Conservation (phyloP, 2,113 vertebrate genomes). For the Tympanuchus pallidicinctus region DNA sequence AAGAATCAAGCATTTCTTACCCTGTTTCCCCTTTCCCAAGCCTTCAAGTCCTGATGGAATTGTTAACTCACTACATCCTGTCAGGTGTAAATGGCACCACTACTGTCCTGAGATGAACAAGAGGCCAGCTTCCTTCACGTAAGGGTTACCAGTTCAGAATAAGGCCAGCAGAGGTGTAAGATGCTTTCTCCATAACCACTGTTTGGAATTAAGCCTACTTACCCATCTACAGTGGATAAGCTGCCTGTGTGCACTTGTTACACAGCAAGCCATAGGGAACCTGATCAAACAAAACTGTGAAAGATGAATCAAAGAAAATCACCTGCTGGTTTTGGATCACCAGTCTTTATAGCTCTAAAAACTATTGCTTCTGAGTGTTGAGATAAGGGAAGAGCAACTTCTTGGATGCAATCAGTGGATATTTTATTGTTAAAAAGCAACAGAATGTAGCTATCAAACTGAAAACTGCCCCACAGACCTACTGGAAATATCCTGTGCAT, state of each 20-base stretch:
- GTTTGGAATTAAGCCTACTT: neutral
- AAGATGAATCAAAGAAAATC: neutral
- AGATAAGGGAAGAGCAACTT: neutral
- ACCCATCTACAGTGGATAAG: neutral
- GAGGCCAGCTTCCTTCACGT: neutral
- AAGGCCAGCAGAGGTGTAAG: neutral
- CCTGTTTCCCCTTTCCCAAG: neutral
- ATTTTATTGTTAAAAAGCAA: neutral
- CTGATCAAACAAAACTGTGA: neutral
- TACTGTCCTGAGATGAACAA: neutral
- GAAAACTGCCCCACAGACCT: neutral
- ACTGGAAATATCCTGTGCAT: neutral
- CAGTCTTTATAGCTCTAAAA: neutral
- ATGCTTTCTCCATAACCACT: neutral
- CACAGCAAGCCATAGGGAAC: neutral
- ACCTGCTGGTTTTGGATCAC: neutral
- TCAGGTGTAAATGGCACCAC: neutral
- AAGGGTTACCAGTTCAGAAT: neutral
- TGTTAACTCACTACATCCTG: neutral
- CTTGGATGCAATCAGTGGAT: neutral
- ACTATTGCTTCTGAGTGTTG: neutral
- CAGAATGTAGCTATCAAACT: neutral
- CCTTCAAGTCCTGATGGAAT: neutral
- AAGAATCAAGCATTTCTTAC: neutral
- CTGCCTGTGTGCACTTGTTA: neutral